phyloP scores from a whole-genome alignment of 2,797 vertebrate genomes.

The Toxotes lorentzi region DNA sequence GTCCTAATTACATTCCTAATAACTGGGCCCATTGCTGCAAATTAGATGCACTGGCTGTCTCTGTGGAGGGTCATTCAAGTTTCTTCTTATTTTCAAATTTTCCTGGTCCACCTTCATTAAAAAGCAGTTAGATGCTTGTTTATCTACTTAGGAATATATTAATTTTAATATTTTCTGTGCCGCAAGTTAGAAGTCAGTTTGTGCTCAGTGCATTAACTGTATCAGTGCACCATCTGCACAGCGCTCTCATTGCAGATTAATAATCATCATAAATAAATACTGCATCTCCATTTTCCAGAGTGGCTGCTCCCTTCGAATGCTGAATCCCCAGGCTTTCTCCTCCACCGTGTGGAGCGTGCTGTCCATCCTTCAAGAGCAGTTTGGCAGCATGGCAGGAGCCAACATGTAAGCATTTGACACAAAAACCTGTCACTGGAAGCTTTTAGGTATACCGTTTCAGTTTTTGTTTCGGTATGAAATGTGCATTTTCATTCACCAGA shows the following conservation, averaged over 20 bases:
- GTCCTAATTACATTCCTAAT: constrained; percentile 1
- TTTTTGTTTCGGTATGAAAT: background rate
- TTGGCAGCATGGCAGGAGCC: constrained; percentile 95
- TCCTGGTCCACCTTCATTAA: constrained; percentile 24
- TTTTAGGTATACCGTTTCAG: too few species aligned
- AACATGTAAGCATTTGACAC: constrained; percentile 84
- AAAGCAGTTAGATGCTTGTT: constrained; percentile 26
- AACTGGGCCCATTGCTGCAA: constrained; percentile 29
- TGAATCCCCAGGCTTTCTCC: constrained; percentile 96
- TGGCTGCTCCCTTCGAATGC: constrained; percentile 94
- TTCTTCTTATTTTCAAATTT: constrained; percentile 23
- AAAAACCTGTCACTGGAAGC: background rate
- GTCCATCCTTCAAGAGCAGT: constrained; percentile 94
- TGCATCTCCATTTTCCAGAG: constrained; percentile 71
- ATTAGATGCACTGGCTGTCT: constrained; percentile 1
- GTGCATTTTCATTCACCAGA: constrained; percentile 59
- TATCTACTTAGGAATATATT: constrained; percentile 24
- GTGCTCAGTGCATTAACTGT: background rate
- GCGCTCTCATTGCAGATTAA: background rate
- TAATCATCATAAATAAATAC: background rate
- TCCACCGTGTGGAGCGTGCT: constrained; percentile 91
- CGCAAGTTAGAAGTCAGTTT: constrained; percentile 6
- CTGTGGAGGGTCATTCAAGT: constrained; percentile 32
- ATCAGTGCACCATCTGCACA: constrained; percentile 25
- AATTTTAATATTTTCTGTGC: constrained; percentile 17